Base-by-base conservation (phyloP, 2,888 invertebrate species). In the Dryocosmus kuriphilus region DNA sequence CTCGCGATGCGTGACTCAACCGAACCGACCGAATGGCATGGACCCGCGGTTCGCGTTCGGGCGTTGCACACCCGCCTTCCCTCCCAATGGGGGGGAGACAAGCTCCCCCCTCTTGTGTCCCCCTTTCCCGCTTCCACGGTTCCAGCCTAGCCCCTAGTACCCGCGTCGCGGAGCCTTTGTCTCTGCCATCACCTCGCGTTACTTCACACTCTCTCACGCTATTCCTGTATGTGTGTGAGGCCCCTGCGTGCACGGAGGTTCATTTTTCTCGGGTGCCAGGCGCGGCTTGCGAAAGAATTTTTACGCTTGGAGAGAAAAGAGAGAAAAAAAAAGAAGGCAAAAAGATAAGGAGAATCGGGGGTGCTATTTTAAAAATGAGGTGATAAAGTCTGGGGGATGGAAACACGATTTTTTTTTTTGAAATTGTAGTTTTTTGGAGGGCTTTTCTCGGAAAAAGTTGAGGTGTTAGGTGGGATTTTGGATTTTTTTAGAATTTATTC, bases 1-100 rank as follows among this genome's bases (percentile, higher is more conserved):
- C 90, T 88, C 91, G 90, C 90, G 90, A 89, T 90, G 90, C 91
- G 91, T 91, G 91, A 91, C 91, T 91, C 91, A n/a, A 90, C 88
- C 87, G 88, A 86, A 88, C 86, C 85, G 86, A 88, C 86, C 87
- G 88, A 87, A 87, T 87, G 86, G 85, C 79, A 85, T 82, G 83
- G 86, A 87, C 88, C 88, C 89, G 89, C 89, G 89, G 88, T 89
- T 89, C 90, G 88, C 89, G 90, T 88, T 87, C 88, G 87, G 88
- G 86, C 87, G 84, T 82, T 85, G 79, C 81, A 77, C 83, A 71
- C 78, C 76, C 81, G 80, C 79, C 82, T 81, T 77, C 79, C 82
- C 85, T 84, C 85, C 81, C 84, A 78, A 82, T 79, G 77, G 78
- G 79, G 81, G 79, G 79, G 77, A 71, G 81, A 74, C 77, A 78